These are phyloP conservation scores for Maccullochella peelii DNA, from an alignment of 2,113 vertebrate species.

Conservation along the genomic window DNA sequence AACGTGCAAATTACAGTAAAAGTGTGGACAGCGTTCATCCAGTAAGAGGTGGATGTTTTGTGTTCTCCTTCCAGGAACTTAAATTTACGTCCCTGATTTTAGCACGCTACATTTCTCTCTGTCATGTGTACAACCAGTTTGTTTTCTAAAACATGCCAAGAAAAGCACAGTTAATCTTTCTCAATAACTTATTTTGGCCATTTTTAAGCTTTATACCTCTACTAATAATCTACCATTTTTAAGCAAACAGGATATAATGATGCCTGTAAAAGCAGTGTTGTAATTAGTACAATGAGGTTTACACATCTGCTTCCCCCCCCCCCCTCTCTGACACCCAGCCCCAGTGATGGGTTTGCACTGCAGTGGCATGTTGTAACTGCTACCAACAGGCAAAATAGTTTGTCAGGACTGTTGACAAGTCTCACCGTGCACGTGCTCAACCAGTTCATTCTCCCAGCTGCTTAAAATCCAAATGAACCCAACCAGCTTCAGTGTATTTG, in stretches of 20 bases:
- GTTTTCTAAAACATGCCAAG: not conserved
- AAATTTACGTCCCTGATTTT: constrained; percentile 42
- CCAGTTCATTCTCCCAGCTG: constrained; percentile 13
- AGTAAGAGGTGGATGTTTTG: constrained; percentile 25
- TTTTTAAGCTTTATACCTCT: not conserved
- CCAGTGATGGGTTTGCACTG: not conserved
- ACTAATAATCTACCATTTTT: not conserved
- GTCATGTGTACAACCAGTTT: not conserved
- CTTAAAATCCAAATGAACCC: not conserved
- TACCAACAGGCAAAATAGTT: constrained; percentile 36
- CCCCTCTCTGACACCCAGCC: not conserved
- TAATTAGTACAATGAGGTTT: not conserved
- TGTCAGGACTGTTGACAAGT: constrained; percentile 35
- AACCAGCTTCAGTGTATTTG: not conserved
- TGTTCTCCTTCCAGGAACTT: constrained; percentile 23
- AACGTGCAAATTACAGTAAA: constrained; percentile 5
- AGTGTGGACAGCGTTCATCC: constrained; percentile 1
- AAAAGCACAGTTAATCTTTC: constrained; percentile 1
- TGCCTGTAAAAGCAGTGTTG: not conserved
- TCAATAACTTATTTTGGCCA: not conserved
- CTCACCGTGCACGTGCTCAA: constrained; percentile 27
- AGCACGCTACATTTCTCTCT: constrained; percentile 4
- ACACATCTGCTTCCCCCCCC: not conserved
- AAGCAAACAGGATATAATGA: not conserved
- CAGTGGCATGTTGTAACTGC: constrained; percentile 24